Evolutionary conservation across 2,797 vertebrate species (phyloP).

Genomic region (Dryobates pubescens): DNA sequence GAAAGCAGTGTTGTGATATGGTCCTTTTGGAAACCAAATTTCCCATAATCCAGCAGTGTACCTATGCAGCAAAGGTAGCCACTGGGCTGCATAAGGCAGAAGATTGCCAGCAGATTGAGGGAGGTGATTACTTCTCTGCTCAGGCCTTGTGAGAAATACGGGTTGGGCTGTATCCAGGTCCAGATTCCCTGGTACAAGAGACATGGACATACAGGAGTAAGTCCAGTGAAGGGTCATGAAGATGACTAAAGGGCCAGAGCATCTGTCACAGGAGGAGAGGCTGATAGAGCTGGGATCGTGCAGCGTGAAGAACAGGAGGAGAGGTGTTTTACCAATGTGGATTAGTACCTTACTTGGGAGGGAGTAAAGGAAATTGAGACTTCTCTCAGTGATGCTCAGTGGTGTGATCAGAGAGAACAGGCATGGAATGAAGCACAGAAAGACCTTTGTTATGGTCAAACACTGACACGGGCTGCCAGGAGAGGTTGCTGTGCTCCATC

Average conservation of each 20-base stretch:
- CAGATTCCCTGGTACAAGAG: not conserved
- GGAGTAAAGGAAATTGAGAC: not conserved
- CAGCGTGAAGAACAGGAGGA: not conserved
- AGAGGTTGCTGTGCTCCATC: not conserved
- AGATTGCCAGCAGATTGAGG: not conserved
- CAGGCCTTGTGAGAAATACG: not conserved
- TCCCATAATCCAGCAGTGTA: not conserved
- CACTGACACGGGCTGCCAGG: not conserved
- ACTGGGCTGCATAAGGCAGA: not conserved
- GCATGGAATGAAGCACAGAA: not conserved
- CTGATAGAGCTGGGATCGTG: not conserved
- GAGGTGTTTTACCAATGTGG: not conserved
- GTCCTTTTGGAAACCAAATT: not conserved
- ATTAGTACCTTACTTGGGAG: not conserved
- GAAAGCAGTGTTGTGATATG: not conserved
- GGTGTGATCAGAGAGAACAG: not conserved
- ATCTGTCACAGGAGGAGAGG: not conserved
- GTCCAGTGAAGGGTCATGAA: not conserved
- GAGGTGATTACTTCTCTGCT: not conserved
- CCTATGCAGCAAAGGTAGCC: not conserved
- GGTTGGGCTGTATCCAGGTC: not conserved
- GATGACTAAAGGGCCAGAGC: not conserved
- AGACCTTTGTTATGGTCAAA: not conserved
- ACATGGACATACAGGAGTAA: not conserved
- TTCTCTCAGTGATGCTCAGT: not conserved